Percentiles rank a stretch among this genome's conserved stretches.
phyloP scores from a whole-genome alignment of 2,888 invertebrate species.

The Cheilosia grossa region DNA sequence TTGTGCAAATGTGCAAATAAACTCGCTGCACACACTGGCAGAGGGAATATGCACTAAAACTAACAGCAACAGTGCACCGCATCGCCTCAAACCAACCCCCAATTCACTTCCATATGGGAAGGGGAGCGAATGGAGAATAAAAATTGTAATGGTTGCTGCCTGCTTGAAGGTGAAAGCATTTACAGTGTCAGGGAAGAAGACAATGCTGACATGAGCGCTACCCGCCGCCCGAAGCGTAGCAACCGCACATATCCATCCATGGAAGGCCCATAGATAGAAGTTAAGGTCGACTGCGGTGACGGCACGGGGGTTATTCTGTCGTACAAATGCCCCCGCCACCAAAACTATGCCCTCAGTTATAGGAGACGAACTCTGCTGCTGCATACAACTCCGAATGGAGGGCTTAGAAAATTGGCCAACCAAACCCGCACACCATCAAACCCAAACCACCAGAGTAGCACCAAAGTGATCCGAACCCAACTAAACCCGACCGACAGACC shows the following conservation, averaged over 20 bases:
- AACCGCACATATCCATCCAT: conserved; percentile 1
- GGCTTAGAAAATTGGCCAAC: conserved; percentile 49
- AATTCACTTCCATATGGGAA: neutral
- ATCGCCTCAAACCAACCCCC: conserved; percentile 13
- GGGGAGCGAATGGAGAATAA: neutral
- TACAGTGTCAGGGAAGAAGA: conserved; percentile 54
- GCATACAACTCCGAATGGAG: conserved; percentile 33
- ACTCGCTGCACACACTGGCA: conserved; percentile 43
- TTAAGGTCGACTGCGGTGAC: conserved; percentile 65
- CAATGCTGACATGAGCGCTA: conserved; percentile 62
- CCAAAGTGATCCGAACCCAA: conserved; percentile 65
- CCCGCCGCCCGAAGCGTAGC: conserved; percentile 21
- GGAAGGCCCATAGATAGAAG: conserved; percentile 66
- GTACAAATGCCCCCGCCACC: conserved; percentile 24
- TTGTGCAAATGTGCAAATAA: conserved; percentile 72
- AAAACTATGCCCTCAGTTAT: neutral
- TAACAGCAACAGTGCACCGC: conserved; percentile 39
- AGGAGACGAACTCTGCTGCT: neutral
- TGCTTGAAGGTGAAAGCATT: conserved; percentile 61
- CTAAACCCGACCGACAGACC: conserved; percentile 41
- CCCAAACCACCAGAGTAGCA: conserved; percentile 57
- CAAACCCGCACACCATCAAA: conserved; percentile 47
- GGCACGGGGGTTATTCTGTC: conserved; percentile 24
- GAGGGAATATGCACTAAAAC: conserved; percentile 38
- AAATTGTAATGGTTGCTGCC: conserved; percentile 42